phyloP scores from a whole-genome alignment of 1,140 invertebrate genomes.

The Drosophila gunungcola region DNA sequence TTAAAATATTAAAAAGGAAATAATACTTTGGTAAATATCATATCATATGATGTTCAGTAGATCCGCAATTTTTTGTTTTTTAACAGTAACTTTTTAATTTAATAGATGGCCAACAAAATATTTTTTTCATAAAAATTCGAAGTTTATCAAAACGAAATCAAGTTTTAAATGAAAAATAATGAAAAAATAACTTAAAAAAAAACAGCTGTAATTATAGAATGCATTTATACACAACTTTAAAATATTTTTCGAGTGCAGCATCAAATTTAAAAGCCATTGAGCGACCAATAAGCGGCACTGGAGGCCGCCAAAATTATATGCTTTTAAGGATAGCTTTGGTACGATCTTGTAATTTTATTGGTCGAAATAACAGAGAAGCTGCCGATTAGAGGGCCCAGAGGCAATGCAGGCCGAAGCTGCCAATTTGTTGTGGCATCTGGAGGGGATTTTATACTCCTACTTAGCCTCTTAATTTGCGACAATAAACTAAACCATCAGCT shows the following conservation, averaged over 20 bases:
- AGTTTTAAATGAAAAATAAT: too few relatives aligned
- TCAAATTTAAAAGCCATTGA: slow-evolving; percentile 30
- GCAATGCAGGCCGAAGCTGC: slow-evolving; percentile 16
- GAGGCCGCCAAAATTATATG: slow-evolving; percentile 67
- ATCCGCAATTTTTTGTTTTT: too few relatives aligned
- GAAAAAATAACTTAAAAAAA: neutral
- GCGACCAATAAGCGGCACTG: slow-evolving; percentile 39
- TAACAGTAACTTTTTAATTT: too few relatives aligned
- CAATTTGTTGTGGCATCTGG: slow-evolving; percentile 61
- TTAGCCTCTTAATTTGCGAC: slow-evolving; percentile 73
- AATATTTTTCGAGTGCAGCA: slow-evolving; percentile 8
- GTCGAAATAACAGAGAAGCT: slow-evolving; percentile 62
- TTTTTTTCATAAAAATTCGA: too few relatives aligned
- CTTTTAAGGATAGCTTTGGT: slow-evolving; percentile 63
- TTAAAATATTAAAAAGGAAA: too few relatives aligned
- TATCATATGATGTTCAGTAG: too few relatives aligned
- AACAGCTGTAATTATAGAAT: neutral
- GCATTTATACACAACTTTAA: neutral
- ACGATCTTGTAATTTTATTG: slow-evolving; percentile 74
- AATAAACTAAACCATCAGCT: slow-evolving; percentile 70
- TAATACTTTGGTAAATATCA: too few relatives aligned
- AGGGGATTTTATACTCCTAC: slow-evolving; percentile 7
- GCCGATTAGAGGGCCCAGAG: slow-evolving; percentile 16
- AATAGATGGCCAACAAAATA: too few relatives aligned
- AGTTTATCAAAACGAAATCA: too few relatives aligned